phyloP scores from a whole-genome alignment of 1,140 invertebrate genomes.

The Manduca sexta region DNA sequence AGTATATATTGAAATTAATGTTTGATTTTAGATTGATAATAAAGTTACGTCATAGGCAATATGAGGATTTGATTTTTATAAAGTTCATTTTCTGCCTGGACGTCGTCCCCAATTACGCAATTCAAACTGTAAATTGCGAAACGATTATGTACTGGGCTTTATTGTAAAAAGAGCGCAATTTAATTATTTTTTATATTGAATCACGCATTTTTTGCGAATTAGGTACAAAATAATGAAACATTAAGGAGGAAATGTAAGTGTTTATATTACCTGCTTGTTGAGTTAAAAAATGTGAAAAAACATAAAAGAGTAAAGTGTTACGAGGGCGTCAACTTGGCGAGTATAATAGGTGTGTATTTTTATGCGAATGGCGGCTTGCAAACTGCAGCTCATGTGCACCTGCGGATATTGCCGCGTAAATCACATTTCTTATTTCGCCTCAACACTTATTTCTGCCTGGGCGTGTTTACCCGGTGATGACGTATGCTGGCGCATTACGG shows the following conservation, averaged over 20 bases:
- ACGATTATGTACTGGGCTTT: conserved; percentile 12
- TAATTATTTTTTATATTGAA: conserved; percentile 12
- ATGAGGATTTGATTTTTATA: too few species aligned
- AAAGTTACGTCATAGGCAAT: too few species aligned
- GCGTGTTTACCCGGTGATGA: conserved; percentile 21
- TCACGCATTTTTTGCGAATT: too few species aligned
- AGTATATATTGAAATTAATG: too few species aligned
- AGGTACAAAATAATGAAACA: too few species aligned
- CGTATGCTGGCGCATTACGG: not conserved
- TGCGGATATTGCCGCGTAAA: conserved; percentile 65
- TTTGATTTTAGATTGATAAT: too few species aligned
- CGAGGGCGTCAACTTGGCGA: too few species aligned
- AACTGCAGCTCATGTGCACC: conserved; percentile 51
- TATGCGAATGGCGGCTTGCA: conserved; percentile 24
- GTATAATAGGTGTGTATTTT: conserved; percentile 2
- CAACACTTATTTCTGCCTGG: conserved; percentile 42
- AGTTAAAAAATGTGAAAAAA: too few species aligned
- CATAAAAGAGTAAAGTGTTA: not conserved
- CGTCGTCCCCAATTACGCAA: too few species aligned
- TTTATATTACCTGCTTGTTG: too few species aligned
- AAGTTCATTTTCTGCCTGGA: too few species aligned
- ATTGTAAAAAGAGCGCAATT: conserved; percentile 17
- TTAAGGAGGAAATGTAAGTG: too few species aligned
- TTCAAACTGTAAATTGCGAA: not conserved
- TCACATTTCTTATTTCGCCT: conserved; percentile 64